Conservation (phyloP, 2,113 vertebrate species). For the Dasyprocta punctata region DNA sequence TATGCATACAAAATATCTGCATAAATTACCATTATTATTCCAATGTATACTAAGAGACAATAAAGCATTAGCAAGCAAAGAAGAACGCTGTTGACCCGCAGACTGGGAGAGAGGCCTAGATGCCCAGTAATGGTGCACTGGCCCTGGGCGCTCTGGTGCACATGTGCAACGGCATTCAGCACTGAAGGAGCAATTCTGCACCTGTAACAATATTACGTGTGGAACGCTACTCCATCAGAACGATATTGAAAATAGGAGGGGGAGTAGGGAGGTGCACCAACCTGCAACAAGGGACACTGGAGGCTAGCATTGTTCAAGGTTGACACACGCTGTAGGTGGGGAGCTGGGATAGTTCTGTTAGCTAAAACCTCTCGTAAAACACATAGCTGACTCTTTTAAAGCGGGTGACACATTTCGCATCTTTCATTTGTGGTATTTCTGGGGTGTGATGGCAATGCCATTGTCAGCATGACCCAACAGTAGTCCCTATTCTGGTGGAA, state of each 20-base stretch:
- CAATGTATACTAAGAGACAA: constrained; percentile 91
- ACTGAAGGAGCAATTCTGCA: constrained; percentile 90
- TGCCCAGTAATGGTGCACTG: constrained; percentile 88
- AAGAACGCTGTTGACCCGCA: constrained; percentile 92
- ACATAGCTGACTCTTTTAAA: neutral
- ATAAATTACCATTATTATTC: constrained; percentile 95
- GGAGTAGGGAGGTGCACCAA: neutral
- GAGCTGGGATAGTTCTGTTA: neutral
- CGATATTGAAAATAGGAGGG: constrained; percentile 76
- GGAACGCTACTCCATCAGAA: constrained; percentile 84
- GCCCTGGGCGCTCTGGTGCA: constrained; percentile 86
- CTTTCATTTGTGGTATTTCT: neutral
- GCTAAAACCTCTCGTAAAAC: neutral
- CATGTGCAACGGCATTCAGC: constrained; percentile 86
- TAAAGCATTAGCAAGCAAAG: constrained; percentile 92
- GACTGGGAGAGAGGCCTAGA: constrained; percentile 89
- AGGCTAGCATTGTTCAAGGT: constrained; percentile 11
- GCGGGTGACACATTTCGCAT: neutral
- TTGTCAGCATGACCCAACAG: accelerated
- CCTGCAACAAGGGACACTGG: neutral
- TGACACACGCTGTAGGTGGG: neutral
- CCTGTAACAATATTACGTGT: constrained; percentile 88
- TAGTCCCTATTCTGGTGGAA: neutral
- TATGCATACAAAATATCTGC: constrained; percentile 92
- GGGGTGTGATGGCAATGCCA: neutral